Base-by-base conservation (phyloP, 2,797 vertebrate genomes). In the Schizopygopsis pylzovi region DNA sequence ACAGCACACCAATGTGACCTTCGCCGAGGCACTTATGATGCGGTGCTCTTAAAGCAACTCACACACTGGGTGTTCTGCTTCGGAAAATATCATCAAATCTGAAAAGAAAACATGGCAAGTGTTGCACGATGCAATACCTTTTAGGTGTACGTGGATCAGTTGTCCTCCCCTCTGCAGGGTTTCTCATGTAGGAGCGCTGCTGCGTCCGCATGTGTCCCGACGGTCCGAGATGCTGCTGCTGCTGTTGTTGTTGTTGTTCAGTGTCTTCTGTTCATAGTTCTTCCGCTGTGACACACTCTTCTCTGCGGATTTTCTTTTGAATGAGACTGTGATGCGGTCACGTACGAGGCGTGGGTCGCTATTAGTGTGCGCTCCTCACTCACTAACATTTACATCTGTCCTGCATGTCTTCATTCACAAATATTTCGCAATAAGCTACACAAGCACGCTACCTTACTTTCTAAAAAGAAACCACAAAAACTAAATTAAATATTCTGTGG, bases 261-360 rank as follows among this genome's bases (percentile, higher is more conserved):
- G 54, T 81, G 84, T 87, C 67, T 78, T 33, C 54, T 54, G 85
- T 77, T 90, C 92, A 92, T 90, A 67, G 84, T 92, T 86, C 82
- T 79, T n/a, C 43, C 65, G 59, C 73, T 73, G 81, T 56, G 65
- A 61, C 25, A 63, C 81, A 54, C 81, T 63, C 72, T 84, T 82
- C 83, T 89, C 56, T 86, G 72, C 81, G 59, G 80, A 73, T 83
- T 84, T 28, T 0, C 6, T 18, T 71, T 81, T 88, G 81, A 90
- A 81, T 85, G 70, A 79, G 81, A 79, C 71, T 71, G 72, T 71
- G 54, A 68, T 41, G 47, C 3, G 68, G 80, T 79, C 76, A 79
- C 73, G 83, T 72, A 52, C 87, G 20, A 72, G 79, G 75, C 79
- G 73, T 73, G 43, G 83, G 52, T 78, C 56, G 79, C 39, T 87